Percentiles rank a stretch among this genome's conserved stretches.
phyloP scores from a whole-genome alignment of 2,888 invertebrate species.

The Acronicta leporina region DNA sequence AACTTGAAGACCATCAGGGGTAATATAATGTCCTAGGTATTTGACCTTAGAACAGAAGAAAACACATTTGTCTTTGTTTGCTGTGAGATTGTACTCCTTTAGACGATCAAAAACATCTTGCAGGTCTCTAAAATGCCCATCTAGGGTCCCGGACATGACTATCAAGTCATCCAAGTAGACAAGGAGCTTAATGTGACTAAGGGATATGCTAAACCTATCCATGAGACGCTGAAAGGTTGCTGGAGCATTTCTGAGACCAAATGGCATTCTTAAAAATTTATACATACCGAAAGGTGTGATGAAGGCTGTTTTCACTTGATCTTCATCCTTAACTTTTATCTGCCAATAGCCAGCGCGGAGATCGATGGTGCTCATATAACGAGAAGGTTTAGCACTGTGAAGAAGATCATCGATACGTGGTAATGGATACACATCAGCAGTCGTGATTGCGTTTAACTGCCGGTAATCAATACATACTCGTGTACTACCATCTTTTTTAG shows the following conservation, averaged over 20 bases:
- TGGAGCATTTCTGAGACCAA: slow-evolving; percentile 55
- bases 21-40: slow-evolving; percentile 45
- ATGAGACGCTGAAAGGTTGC: slow-evolving; percentile 52
- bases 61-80: slow-evolving; percentile 52
- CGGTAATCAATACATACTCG: slow-evolving; percentile 69
- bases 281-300: slow-evolving; percentile 60
- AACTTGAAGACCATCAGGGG: slow-evolving; percentile 37
- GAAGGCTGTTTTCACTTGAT: slow-evolving; percentile 63
- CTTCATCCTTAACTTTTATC: slow-evolving; percentile 51
- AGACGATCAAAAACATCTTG: slow-evolving; percentile 43
- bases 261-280: slow-evolving; percentile 63
- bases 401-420: slow-evolving; percentile 6
- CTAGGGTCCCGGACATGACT: slow-evolving; percentile 51
- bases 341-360: slow-evolving; percentile 60
- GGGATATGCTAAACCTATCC: slow-evolving; percentile 30
- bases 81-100: slow-evolving; percentile 44
- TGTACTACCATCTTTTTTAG: slow-evolving; percentile 59
- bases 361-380: slow-evolving; percentile 55
- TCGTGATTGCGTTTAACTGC: slow-evolving; percentile 48
- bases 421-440: slow-evolving; percentile 8
- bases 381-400: slow-evolving; percentile 10
- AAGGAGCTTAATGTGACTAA: slow-evolving; percentile 30
- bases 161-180: slow-evolving; percentile 64
- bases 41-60: slow-evolving; percentile 43
- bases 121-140: slow-evolving; percentile 55